A percentile compares a stretch with the other conserved stretches of the same genome.
Conservation (phyloP, 1,140 invertebrate species). For the Sycophaga agraensis region DNA sequence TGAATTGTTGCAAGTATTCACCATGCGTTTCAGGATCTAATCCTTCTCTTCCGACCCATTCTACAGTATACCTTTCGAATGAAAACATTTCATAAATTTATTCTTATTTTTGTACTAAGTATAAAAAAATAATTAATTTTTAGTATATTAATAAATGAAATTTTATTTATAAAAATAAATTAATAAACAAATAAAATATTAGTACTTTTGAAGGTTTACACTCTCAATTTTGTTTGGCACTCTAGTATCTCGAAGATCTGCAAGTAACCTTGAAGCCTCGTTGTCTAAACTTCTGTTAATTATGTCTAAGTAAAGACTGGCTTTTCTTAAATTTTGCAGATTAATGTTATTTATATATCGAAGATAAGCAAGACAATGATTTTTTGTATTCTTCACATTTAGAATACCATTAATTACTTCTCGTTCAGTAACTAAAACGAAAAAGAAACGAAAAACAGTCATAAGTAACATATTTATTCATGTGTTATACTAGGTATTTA, state of each 20-base stretch:
- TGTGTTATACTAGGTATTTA: conserved; percentile 52
- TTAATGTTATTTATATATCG: conserved; percentile 98
- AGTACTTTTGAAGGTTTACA: conserved; percentile 81
- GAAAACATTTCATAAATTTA: no score
- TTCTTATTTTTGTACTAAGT: no score
- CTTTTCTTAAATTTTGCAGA: conserved; percentile 90
- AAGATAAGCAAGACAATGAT: conserved; percentile 94
- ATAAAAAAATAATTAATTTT: no score
- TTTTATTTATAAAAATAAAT: no score
- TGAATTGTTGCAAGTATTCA: conserved; percentile 94
- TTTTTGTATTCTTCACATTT: conserved; percentile 92
- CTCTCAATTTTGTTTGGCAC: conserved; percentile 85
- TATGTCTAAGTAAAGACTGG: conserved; percentile 93
- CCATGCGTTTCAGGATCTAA: conserved; percentile 89
- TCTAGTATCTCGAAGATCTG: conserved; percentile 85
- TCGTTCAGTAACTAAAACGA: conserved; percentile 85
- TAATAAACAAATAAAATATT: no score
- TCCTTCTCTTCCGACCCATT: conserved; percentile 96
- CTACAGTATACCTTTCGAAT: conserved; percentile 80
- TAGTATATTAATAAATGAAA: no score
- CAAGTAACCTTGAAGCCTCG: conserved; percentile 88
- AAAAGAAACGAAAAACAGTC: background rate
- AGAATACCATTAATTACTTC: conserved; percentile 95
- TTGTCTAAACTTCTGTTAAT: conserved; percentile 89
- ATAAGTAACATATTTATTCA: background rate